Evolutionary conservation across 2,888 invertebrate genomes (phyloP).

Genomic region (Eristalis pertinax): DNA sequence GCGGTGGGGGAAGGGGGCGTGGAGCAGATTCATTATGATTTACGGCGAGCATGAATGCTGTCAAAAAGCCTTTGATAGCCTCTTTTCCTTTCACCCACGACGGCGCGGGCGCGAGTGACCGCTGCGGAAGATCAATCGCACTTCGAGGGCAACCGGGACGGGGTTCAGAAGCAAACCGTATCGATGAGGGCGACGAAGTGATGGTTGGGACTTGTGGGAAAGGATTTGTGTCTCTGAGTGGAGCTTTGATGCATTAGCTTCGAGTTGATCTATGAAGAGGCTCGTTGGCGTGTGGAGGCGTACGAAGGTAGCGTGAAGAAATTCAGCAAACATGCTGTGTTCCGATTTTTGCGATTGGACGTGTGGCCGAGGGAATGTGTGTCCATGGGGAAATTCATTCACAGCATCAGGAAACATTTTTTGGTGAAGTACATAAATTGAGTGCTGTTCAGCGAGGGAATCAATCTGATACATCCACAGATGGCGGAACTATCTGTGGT

Average conservation of each 20-base stretch:
- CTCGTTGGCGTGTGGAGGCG: constrained; percentile 9
- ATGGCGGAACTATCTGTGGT: not conserved
- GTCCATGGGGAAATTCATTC: not conserved
- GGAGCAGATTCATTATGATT: constrained; percentile 39
- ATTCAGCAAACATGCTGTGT: not conserved
- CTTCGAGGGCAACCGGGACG: not conserved
- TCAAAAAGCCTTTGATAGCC: constrained; percentile 51
- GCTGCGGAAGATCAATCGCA: not conserved
- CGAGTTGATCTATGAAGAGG: not conserved
- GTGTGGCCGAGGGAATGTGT: not conserved
- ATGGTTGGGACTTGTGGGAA: constrained; percentile 21
- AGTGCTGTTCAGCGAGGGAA: not conserved
- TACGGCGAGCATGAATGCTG: constrained; percentile 59
- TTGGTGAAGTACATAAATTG: not conserved
- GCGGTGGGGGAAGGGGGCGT: constrained; percentile 1
- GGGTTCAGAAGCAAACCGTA: not conserved
- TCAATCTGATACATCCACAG: not conserved
- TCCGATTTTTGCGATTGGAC: not conserved
- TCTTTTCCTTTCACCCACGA: constrained; percentile 55
- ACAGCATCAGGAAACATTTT: not conserved
- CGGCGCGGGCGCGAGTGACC: constrained; percentile 6
- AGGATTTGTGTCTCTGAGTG: constrained; percentile 7
- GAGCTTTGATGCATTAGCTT: constrained; percentile 34
- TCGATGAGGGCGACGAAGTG: constrained; percentile 16
- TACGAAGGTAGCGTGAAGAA: constrained; percentile 11